Evolutionary conservation across 2,113 vertebrate species (phyloP).

Genomic region (Pampusana beccarii): DNA sequence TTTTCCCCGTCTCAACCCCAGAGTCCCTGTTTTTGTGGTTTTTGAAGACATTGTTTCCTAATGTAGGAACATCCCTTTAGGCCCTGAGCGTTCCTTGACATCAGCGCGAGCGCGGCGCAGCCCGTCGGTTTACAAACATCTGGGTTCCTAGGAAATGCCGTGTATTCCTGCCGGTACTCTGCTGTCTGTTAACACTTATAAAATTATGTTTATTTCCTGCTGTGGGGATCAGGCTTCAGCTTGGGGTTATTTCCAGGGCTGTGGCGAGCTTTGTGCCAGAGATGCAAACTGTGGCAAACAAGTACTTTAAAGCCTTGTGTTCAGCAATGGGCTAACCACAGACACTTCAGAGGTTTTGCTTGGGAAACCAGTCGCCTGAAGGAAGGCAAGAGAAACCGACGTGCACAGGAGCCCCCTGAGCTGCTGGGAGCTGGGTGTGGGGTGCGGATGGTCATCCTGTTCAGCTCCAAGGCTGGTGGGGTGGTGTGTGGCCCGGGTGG

Average conservation of each 20-base stretch:
- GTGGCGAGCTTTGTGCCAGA: neutral
- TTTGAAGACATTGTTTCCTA: neutral
- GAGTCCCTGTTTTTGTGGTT: neutral
- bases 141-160: conserved; percentile 5
- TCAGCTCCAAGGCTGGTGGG: fast-evolving
- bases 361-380: fast-evolving
- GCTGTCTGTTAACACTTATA: neutral
- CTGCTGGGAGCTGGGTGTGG: neutral
- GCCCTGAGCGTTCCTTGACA: neutral
- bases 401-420: neutral
- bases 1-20: fast-evolving
- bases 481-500: neutral
- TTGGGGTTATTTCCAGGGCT: conserved; percentile 24
- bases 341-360: neutral
- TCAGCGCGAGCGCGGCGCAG: neutral
- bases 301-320: neutral
- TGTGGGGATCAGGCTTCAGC: neutral
- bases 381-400: neutral
- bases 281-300: neutral
- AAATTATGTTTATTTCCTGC: conserved; percentile 36
- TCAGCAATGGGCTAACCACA: neutral
- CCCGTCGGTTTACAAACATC: neutral
- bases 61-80: neutral
- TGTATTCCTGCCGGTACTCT: neutral
- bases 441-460: fast-evolving